A percentile compares a stretch with the other conserved stretches of the same genome.
phyloP scores from a whole-genome alignment of 2,113 vertebrate species.

The Potamarius usumacintae region DNA sequence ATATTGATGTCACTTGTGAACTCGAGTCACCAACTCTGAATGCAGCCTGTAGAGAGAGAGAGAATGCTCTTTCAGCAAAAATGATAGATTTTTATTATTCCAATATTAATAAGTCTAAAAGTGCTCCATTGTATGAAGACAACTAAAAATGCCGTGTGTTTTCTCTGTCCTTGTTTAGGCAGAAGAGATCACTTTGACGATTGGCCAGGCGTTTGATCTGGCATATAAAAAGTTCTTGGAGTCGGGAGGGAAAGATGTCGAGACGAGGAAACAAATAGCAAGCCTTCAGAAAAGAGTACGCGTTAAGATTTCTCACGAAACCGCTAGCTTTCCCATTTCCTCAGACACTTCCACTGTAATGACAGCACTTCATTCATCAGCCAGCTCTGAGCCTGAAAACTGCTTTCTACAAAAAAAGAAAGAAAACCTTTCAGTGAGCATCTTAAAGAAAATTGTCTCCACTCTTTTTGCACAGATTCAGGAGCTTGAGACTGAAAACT shows the following conservation, averaged over 20 bases:
- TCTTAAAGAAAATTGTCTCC: not conserved
- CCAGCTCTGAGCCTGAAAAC: not conserved
- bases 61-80: not conserved
- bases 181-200: slow-evolving; percentile 97
- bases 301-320: not conserved
- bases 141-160: not conserved
- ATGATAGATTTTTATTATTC: not conserved
- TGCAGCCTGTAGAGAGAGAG: not conserved
- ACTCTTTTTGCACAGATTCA: slow-evolving; percentile 83
- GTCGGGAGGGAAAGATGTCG: slow-evolving; percentile 97
- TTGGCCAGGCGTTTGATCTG: slow-evolving; percentile 97
- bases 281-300: slow-evolving; percentile 92
- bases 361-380: not conserved
- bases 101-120: not conserved
- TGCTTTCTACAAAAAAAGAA: not conserved
- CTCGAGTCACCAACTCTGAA: not conserved
- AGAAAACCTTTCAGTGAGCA: not conserved
- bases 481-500: slow-evolving; percentile 95
- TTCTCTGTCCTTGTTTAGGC: slow-evolving; percentile 69
- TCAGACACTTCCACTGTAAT: not conserved
- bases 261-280: slow-evolving; percentile 96
- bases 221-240: slow-evolving; percentile 99
- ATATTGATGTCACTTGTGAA: not conserved
- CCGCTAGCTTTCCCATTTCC: not conserved
- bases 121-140: too few relatives aligned